Base-by-base conservation (phyloP, 2,113 vertebrate species). In the Carassius auratus region DNA sequence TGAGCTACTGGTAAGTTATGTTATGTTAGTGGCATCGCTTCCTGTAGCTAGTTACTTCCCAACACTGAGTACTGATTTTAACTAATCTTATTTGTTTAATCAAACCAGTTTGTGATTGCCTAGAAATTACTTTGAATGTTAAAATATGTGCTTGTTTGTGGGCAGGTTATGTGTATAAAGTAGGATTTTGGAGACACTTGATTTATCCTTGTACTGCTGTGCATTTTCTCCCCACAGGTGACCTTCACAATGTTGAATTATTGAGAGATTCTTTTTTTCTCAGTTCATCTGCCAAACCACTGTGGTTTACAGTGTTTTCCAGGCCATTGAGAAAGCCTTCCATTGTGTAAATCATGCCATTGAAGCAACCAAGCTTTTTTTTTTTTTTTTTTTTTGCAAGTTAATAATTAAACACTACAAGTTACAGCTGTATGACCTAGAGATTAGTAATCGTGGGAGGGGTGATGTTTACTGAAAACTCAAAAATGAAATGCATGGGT, bases 401-500 rank as follows among this genome's bases (percentile, higher is more conserved):
- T 85, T 80, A 89, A 89, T 89, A 75, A 85, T 83, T 87, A 8
- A 83, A n/a, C 14, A 30, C 57, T n/a, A n/a, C n/a, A 83, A 83
- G 55, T n/a, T 57, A 59, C 19, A 81, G 45, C 17, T 23, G 26
- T 36, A 23, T 71, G 26, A 73, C 17, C 59, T 45, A 26, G 21
- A 62, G 57, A 45, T 45, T 64, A 26, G 23, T 30, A 38, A 76
- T 81, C 23, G 15, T 19, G 4, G 30, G 45, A 36, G 42, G 8
- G 23, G 57, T 38, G 71, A 80, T 50, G 3, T 42, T 77, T 45
- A 23, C 33, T 36, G 12, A 59, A 76, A 86, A 33, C 64, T 80
- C 30, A 5, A 69, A 76, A 50, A 7, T 52, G 4, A 7, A 2
- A 48, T 48, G 42, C 21, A 26, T 52, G 30, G 38, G 55, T 81